These are phyloP conservation scores for Eupithecia exiguata DNA, from an alignment of 2,888 invertebrate species.

Conservation along the genomic window DNA sequence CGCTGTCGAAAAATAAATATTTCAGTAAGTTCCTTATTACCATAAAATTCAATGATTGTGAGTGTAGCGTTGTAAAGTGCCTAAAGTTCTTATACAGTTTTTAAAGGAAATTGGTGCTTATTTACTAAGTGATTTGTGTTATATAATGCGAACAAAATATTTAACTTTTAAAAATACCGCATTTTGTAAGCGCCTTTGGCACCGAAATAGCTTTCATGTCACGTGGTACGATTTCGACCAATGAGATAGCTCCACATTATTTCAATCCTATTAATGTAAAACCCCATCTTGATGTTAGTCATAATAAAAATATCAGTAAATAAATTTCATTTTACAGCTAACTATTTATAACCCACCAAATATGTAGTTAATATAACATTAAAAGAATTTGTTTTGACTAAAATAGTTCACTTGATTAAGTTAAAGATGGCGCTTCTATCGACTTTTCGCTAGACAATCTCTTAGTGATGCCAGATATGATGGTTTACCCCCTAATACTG, in stretches of 20 bases:
- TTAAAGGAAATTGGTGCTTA: slow-evolving; percentile 64
- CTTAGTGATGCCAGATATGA: neutral
- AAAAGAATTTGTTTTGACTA: slow-evolving; percentile 54
- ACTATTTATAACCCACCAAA: slow-evolving; percentile 21
- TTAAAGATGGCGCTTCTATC: slow-evolving; percentile 71
- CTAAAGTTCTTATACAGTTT: slow-evolving; percentile 61
- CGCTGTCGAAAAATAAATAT: slow-evolving; percentile 79
- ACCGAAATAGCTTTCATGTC: slow-evolving; percentile 80
- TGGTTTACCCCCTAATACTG: neutral
- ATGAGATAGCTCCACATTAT: slow-evolving; percentile 82
- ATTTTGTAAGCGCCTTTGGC: slow-evolving; percentile 79
- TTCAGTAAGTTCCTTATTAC: slow-evolving; percentile 76
- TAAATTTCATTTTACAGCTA: slow-evolving; percentile 12
- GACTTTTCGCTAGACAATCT: slow-evolving; percentile 35
- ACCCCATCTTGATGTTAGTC: slow-evolving; percentile 27
- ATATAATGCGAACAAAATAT: slow-evolving; percentile 75
- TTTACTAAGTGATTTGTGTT: slow-evolving; percentile 77
- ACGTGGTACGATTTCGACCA: slow-evolving; percentile 80
- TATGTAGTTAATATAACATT: neutral
- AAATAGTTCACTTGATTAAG: slow-evolving; percentile 48
- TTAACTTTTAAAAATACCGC: slow-evolving; percentile 83
- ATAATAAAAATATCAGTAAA: neutral
- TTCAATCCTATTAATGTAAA: slow-evolving; percentile 61
- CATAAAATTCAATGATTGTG: slow-evolving; percentile 66
- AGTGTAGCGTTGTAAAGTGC: slow-evolving; percentile 69